Percentiles rank a stretch among this genome's conserved stretches.
Evolutionary conservation across 2,797 vertebrate genomes (phyloP).

Genomic region (Peromyscus attwateri): DNA sequence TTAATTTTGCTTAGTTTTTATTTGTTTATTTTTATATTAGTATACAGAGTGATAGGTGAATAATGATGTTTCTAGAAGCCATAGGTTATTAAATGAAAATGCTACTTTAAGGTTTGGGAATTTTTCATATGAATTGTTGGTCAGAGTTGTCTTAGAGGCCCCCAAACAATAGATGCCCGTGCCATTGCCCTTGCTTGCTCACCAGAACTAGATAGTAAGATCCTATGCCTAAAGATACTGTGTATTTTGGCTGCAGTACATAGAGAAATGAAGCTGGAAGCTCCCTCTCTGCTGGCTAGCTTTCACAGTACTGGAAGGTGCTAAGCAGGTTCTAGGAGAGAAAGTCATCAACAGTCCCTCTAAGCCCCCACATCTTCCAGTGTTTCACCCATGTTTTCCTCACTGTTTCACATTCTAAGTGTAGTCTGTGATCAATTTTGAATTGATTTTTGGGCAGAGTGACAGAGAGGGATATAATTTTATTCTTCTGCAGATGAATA

Average conservation of each 20-base stretch:
- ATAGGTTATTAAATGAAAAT: background rate
- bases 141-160: background rate
- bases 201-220: background rate
- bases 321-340: background rate
- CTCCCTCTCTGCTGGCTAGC: background rate
- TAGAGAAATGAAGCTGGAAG: background rate
- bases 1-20: background rate
- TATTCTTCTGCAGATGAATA: background rate
- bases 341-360: background rate
- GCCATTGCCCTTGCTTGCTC: background rate
- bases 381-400: background rate
- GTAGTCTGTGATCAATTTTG: background rate
- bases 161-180: background rate
- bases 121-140: background rate
- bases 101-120: background rate
- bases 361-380: background rate
- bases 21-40: background rate
- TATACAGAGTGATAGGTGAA: background rate
- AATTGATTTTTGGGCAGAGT: background rate
- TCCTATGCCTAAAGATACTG: background rate
- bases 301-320: background rate
- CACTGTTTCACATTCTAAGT: background rate
- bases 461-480: background rate
- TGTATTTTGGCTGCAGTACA: background rate
- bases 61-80: background rate